A percentile compares a stretch with the other conserved stretches of the same genome.
phyloP scores from a whole-genome alignment of 1,140 invertebrate genomes.

The Carposina sasakii region DNA sequence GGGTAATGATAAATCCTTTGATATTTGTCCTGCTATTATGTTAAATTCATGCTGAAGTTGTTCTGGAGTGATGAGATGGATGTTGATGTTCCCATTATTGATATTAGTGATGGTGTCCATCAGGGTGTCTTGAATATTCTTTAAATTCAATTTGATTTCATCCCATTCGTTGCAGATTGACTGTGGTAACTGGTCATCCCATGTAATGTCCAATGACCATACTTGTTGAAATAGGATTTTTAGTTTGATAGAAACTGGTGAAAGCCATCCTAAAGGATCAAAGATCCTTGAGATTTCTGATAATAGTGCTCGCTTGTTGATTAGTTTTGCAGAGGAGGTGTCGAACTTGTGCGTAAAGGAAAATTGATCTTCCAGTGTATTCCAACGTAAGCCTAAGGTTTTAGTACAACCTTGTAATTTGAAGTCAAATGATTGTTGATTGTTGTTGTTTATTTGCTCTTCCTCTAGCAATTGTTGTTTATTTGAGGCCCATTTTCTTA shows the following conservation, averaged over 20 bases:
- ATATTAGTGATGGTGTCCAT: not conserved
- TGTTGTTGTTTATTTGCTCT: not conserved
- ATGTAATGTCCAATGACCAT: not conserved
- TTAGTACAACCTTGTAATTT: not conserved
- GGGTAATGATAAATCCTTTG: not conserved
- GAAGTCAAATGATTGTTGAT: constrained; percentile 3
- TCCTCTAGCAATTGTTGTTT: constrained; percentile 12
- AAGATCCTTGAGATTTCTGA: constrained; percentile 6
- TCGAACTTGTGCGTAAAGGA: not conserved
- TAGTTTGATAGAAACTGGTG: constrained; percentile 7
- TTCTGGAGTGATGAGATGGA: not conserved
- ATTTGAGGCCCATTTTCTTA: constrained; percentile 49
- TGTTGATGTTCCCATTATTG: not conserved
- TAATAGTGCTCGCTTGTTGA: not conserved
- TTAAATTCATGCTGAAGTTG: constrained; percentile 1
- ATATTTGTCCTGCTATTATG: not conserved
- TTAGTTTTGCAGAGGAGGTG: not conserved
- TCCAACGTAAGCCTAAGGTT: not conserved
- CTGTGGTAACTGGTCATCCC: not conserved
- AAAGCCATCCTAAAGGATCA: constrained; percentile 14
- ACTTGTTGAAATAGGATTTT: constrained; percentile 13
- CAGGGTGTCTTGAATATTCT: not conserved
- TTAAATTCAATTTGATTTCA: not conserved
- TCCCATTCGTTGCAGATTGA: not conserved
- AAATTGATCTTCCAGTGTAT: not conserved